Base-by-base conservation (phyloP, 2,888 invertebrate species). In the Perizoma flavofasciatum region DNA sequence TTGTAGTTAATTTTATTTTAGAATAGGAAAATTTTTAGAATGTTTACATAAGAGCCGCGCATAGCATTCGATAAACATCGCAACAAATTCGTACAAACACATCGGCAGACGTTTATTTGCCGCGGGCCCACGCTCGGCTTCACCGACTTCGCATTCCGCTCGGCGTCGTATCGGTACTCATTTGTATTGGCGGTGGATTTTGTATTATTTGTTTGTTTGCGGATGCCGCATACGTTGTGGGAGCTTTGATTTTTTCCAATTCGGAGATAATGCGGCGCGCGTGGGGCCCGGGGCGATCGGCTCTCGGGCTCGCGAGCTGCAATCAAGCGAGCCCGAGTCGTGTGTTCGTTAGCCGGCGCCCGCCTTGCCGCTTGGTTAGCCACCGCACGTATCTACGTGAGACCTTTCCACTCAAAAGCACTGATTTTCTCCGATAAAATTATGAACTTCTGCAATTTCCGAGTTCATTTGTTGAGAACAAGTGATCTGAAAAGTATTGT, bases 231-330 rank as follows among this genome's bases (percentile, higher is more conserved):
- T 88, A 87, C 84, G 84, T 80, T 80, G 79, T 75, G 77, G 79
- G 78, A 82, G 89, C 89, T 89, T 88, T 91, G 91, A 91, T 91
- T 92, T 92, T 90, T 92, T 89, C 85, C 87, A 82, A 89, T 89
- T 84, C 84, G 85, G 85, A 86, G 86, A 85, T 89, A 89, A 91
- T 91, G 88, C 85, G 84, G 83, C 81, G 81, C 81, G 85, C 83
- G 83, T 79, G 82, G 78, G 73, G 82, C 85, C 75, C 74, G 77
- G 78, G 85, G 87, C 89, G 82, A 86, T 83, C 85, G 79, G 70
- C 64, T 60, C 70, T 74, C 73, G 74, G 68, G 71, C 68, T 72
- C 70, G 67, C 74, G 77, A 73, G 83, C 78, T 78, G 88, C 89
- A 90, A 89, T 91, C 91, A 90, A 77, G 77, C 84, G 84, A 86